A percentile compares a stretch with the other conserved stretches of the same genome.
These are phyloP conservation scores for Pica pica DNA, from an alignment of 2,113 vertebrate genomes.

Conservation along the genomic window DNA sequence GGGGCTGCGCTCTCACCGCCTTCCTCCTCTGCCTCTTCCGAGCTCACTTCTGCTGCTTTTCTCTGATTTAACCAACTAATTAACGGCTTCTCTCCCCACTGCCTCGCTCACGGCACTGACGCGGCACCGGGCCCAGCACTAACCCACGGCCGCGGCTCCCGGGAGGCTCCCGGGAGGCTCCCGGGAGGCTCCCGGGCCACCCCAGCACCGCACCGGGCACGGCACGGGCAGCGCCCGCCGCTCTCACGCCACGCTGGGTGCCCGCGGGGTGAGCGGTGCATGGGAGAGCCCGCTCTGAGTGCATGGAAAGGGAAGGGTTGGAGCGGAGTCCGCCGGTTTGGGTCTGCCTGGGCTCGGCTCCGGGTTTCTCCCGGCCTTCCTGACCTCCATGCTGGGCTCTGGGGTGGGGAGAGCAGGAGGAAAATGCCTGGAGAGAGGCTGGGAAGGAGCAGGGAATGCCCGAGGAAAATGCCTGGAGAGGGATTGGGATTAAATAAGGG, in stretches of 20 bases:
- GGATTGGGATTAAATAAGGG: no score
- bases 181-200: background rate
- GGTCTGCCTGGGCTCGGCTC: background rate
- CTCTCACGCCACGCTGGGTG: background rate
- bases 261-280: background rate
- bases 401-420: no score
- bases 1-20: slow-evolving; percentile 44
- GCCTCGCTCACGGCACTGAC: background rate
- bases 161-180: background rate
- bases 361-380: fast-evolving
- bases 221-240: background rate
- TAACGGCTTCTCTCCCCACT: background rate
- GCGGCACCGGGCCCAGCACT: background rate
- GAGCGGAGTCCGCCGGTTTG: fast-evolving
- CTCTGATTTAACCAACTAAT: slow-evolving; percentile 48
- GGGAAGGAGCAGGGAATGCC: background rate
- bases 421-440: no score
- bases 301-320: background rate
- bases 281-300: background rate
- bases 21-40: background rate
- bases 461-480: no score
- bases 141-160: background rate
- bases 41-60: background rate
- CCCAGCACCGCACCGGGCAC: background rate
- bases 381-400: background rate